Conservation (phyloP, 2,797 vertebrate species). For the Pseudochirops cupreus region DNA sequence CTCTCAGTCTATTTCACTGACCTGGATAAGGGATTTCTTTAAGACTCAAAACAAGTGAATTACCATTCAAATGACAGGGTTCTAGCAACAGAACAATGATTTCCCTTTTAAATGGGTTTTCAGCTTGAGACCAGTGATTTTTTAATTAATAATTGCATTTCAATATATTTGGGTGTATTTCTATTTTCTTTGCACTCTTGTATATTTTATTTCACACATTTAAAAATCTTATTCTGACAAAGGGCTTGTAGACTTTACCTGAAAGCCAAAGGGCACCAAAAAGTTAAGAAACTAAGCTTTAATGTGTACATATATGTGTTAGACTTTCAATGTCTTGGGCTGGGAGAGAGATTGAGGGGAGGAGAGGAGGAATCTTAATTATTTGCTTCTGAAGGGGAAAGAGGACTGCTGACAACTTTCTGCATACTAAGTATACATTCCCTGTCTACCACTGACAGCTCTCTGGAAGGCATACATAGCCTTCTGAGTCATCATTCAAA, state of each 20-base stretch:
- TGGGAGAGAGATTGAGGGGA: neutral
- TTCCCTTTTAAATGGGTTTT: neutral
- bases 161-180: neutral
- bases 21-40: no score
- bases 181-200: neutral
- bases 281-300: neutral
- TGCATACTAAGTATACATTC: conserved; percentile 58
- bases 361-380: neutral
- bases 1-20: neutral
- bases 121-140: neutral
- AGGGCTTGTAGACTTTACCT: neutral
- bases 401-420: neutral
- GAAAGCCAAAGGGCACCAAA: neutral
- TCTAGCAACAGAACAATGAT: neutral
- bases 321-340: neutral
- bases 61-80: rapidly evolving
- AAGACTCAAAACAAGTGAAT: neutral
- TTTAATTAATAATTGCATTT: neutral
- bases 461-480: conserved; percentile 43
- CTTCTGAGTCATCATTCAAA: conserved; percentile 51
- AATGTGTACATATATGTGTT: neutral
- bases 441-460: conserved; percentile 36
- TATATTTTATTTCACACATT: neutral
- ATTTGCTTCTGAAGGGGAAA: neutral
- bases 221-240: neutral